Base-by-base conservation (phyloP, 2,797 vertebrate genomes). In the Coranthus polyacanthus region DNA sequence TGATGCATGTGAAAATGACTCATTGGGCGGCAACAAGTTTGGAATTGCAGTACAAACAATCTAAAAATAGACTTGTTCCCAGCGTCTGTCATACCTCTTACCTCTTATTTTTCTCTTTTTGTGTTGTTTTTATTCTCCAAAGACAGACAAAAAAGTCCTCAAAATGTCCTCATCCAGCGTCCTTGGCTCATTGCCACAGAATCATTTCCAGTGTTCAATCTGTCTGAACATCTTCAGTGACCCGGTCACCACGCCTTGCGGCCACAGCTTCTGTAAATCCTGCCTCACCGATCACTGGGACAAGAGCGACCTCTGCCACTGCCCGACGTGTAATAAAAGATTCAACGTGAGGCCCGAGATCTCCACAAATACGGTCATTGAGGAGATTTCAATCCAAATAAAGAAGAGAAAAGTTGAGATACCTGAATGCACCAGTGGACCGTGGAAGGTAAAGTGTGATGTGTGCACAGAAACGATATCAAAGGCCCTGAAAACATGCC, bases 261-360 rank as follows among this genome's bases (percentile, higher is more conserved):
- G 87, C 9, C 90, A 91, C 75, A 88, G 41, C 68, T 89, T 90
- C 79, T 92, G 89, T 39, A 83, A 79, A 38, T 49, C 59, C 49
- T 92, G 88, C 63, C 79, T 91, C 10, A 60, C 15, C 5, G 36
- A 32, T 17, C 73, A 46, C n/a, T 90, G 87, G 87, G 80, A 79
- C 46, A 21, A 43, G 12, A 42, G 36, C 2, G 72, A 84, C 0
- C 10, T 60, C 0, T 89, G 81, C 20, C 75, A 64, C 12, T 92
- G 90, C 32, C 89, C 88, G 0, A 11, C 0, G 0, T 91, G 90
- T 2, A 72, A 78, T 10, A 87, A 88, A 44, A 59, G 80, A 15
- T 92, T 89, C 65, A 1, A 20, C n/a, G 1, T 12, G 0, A 81
- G 56, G 46, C 88, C 84, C 0, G 87, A 90, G 58, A 42, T 64